Evolutionary conservation across 2,888 invertebrate genomes (phyloP), one percentile per base, ranked within the genome.

Genomic region (Ophion slaviceki): DNA sequence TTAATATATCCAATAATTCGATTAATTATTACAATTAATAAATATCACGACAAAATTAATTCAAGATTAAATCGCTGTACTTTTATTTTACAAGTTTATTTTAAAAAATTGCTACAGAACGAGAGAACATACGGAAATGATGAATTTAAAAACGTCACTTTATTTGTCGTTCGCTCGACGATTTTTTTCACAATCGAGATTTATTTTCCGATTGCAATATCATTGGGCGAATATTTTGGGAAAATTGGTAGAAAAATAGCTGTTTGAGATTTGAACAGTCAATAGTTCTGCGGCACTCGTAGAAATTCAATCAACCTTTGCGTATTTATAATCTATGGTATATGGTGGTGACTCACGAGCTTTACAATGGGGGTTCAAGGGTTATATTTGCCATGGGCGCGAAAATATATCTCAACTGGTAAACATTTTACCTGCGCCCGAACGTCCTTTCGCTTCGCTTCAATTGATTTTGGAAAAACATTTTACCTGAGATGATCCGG

Each of bases 361-460:
- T 47, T n/a, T 14, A 62, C 76, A 70, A 75, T 57, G 57, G 62
- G 76, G 53, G 53, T 68, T 62, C 61, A 72, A 77, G 66, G 77
- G 53, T 81, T 40, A 53, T 53, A 6, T 59, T 59, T 64, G 14
- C 70, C 24, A 5, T 1, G 17, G 40, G 8, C 17, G 36, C 57
- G 4, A 10, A 67, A 77, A 57, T 75, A n/a, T 28, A 75, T 20
- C 57, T 66, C 32, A 64, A 82, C 75, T 82, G 67, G 85, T 87
- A 86, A 85, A 86, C 87, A 85, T 70, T 83, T 85, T 70, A 87
- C 87, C 85, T 86, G 83, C 84, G 62, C 68, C 47, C 67, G 32
- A 59, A 28, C 11, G 53, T 40, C 20, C 61, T n/a, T 67, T 77
- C 66, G 57, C 20, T 67, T 77, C 61, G 79, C 76, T 10, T 77